Evolutionary conservation across 2,888 invertebrate genomes (phyloP).

Genomic region (Cephalotes varians): DNA sequence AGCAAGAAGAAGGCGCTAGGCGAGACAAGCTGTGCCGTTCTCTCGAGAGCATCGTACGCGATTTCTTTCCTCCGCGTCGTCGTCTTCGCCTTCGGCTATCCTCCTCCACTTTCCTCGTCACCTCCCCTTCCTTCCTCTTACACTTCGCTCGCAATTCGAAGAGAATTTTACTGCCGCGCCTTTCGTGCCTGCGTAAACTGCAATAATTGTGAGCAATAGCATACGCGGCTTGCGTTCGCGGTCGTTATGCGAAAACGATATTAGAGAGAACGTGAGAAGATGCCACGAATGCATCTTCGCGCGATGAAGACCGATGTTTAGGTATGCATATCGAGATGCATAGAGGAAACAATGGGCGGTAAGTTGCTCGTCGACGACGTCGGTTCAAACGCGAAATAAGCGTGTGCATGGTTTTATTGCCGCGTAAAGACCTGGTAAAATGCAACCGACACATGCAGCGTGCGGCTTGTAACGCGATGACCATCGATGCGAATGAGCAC

Average conservation of each 20-base stretch:
- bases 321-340: conserved; percentile 30
- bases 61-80: conserved; percentile 56
- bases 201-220: conserved; percentile 80
- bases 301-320: conserved; percentile 3
- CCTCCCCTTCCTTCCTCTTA: background rate
- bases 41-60: conserved; percentile 51
- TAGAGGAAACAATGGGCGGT: conserved; percentile 76
- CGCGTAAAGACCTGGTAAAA: conserved; percentile 78
- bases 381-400: conserved; percentile 72
- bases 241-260: conserved; percentile 75
- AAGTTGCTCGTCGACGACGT: conserved; percentile 61
- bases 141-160: conserved; percentile 71
- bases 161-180: conserved; percentile 76
- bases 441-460: conserved; percentile 25
- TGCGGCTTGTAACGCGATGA: conserved; percentile 27
- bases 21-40: conserved; percentile 47
- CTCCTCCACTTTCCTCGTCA: conserved; percentile 13
- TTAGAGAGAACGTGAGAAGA: conserved; percentile 71
- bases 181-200: conserved; percentile 77
- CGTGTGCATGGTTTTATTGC: conserved; percentile 79
- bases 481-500: conserved; percentile 33
- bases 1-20: conserved; percentile 57
- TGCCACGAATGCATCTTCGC: conserved; percentile 24
- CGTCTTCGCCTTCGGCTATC: conserved; percentile 37
- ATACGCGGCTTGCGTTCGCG: conserved; percentile 58